Base-by-base conservation (phyloP, 1,140 invertebrate genomes). In the Micrasema minimum region DNA sequence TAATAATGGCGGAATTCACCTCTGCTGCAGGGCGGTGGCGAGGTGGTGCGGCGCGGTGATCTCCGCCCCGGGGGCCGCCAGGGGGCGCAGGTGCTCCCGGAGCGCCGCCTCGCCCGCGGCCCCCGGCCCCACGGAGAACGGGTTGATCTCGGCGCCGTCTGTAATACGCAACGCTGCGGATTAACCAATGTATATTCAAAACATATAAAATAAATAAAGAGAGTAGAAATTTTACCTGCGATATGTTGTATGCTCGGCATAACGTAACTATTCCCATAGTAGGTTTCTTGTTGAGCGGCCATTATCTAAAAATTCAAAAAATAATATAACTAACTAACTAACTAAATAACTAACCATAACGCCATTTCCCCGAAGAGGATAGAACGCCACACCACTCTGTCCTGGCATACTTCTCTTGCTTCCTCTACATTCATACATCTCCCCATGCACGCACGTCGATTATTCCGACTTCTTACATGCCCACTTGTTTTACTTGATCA, bases 271-370 rank as follows among this genome's bases (percentile, higher is more conserved):
- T 26, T 50, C 10, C 66, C 62, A 37, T 75, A 75, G 41, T 69
- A 75, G 7, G 69, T 69, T 48, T 75, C 82, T 71, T 83, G 80
- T 68, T 83, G 80, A 7, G 82, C 80, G 72, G 80, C 79, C 11
- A 83, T 80, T 51, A 83, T 72, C 71, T 75, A 38, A 16, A 62
- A 62, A 68, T 20, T 20, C 20, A 51, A 2, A 35, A 14, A 35
- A n/a, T n/a, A n/a, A n/a, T n/a, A n/a, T n/a, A n/a, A n/a, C n/a
- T n/a, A n/a, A n/a, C n/a, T n/a, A n/a, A n/a, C n/a, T n/a, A n/a
- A n/a, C n/a, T n/a, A n/a, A n/a, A n/a, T n/a, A n/a, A n/a, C n/a
- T n/a, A n/a, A n/a, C n/a, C n/a, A n/a, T n/a, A n/a, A n/a, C n/a
- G n/a, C n/a, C n/a, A n/a, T n/a, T n/a, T n/a, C n/a, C n/a, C n/a